Evolutionary conservation across 30 jellyfish, hydroid and myxozoan species (phyloP).

Genomic region (Aurelia sp.): DNA sequence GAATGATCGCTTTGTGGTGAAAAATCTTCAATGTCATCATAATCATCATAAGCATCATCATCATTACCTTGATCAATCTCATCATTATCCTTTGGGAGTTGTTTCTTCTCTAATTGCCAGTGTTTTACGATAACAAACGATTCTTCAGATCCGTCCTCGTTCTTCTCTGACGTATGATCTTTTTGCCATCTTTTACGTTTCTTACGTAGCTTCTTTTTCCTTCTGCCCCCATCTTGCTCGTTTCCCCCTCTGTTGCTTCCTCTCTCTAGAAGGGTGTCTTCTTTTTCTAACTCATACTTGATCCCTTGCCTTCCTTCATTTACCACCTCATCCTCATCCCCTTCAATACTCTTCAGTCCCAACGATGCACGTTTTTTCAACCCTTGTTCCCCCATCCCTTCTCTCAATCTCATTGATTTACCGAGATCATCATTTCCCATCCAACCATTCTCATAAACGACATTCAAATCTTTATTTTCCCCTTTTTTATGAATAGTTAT

Average conservation of each 20-base stretch:
- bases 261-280: neutral
- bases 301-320: neutral
- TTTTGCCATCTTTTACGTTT: neutral
- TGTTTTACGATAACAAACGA: constrained; percentile 43
- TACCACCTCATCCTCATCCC: neutral
- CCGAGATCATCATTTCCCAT: constrained; percentile 5
- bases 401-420: constrained; percentile 4
- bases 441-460: constrained; percentile 58
- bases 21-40: constrained; percentile 9
- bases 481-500: constrained; percentile 16
- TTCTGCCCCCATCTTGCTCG: neutral
- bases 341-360: neutral
- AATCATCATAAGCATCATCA: constrained; percentile 6
- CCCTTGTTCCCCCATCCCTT: neutral
- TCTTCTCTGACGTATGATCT: neutral
- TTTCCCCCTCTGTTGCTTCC: neutral
- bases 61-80: neutral
- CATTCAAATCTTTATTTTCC: neutral
- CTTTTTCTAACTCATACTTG: neutral
- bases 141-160: constrained; percentile 38
- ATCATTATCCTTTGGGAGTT: neutral
- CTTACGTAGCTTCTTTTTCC: neutral
- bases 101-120: constrained; percentile 16
- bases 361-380: neutral
- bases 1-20: constrained; percentile 53